Base-by-base conservation (phyloP, 1,140 invertebrate species). In the Galleria mellonella region DNA sequence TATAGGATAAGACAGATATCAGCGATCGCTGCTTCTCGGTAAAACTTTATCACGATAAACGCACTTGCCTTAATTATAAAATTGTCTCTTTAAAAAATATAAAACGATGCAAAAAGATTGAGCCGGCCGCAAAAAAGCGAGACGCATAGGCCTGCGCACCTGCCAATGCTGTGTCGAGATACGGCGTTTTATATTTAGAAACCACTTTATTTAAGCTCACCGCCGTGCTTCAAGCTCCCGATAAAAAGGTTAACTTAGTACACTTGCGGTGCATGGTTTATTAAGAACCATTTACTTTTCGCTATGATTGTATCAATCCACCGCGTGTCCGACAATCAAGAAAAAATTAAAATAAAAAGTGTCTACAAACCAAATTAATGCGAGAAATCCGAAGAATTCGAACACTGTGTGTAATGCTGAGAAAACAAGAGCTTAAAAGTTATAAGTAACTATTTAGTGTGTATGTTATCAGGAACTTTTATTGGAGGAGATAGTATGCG, bases 131-230 rank as follows among this genome's bases (percentile, higher is more conserved):
- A 68, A 73, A 73, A 72, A 69, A 60, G 51, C 49, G 39, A 63
- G 60, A 75, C 49, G 62, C 65, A 56, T 59, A 59, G 59, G 58
- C 70, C 62, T 62, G 68, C 76, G 68, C 76, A 78, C 74, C 78
- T 82, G 81, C 77, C 81, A 82, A 82, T 81, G 69, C 55, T 63
- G 63, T 67, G 72, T 79, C 70, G 55, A 78, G 81, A 84, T 84
- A 84, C 68, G 58, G 55, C 61, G 70, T 72, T 79, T 47, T 84
- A 84, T 82, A 84, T 84, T 73, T 84, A 84, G 77, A 81, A 82
- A 78, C 64, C 74, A 81, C 76, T 83, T 83, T 83, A 83, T 82
- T 77, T 77, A 78, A 47, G 73, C 70, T 67, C 72, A 71, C 72
- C 71, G 76, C 62, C 67, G 56, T 67, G 69, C 73, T 73, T 72